phyloP scores from a whole-genome alignment of 2,113 vertebrate genomes.

The Axis porcinus region DNA sequence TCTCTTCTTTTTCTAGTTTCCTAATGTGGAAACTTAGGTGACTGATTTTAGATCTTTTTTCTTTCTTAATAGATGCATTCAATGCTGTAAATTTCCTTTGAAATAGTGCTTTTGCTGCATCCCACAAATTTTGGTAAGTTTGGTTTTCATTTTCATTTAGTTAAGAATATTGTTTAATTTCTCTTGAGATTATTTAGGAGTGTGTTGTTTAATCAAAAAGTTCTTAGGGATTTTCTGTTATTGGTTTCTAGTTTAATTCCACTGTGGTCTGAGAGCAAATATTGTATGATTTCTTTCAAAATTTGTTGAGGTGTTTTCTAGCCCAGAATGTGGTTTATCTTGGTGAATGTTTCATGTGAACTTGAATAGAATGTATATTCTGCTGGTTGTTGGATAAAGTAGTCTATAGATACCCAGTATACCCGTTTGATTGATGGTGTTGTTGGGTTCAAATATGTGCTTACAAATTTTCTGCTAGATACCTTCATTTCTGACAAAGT shows the following conservation, averaged over 20 bases:
- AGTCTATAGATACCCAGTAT: not conserved
- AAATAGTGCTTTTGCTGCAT: not conserved
- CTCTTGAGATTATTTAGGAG: not conserved
- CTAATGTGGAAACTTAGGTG: not conserved
- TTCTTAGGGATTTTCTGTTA: not conserved
- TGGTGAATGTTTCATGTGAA: not conserved
- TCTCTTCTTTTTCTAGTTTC: not conserved
- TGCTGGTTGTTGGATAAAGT: not conserved
- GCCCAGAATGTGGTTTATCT: not conserved
- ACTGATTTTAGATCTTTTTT: not conserved
- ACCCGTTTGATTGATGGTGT: not conserved
- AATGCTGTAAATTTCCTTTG: not conserved
- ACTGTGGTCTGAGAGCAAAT: not conserved
- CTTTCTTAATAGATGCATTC: not conserved
- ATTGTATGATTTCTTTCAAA: not conserved
- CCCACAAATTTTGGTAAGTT: not conserved
- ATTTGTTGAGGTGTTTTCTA: not conserved
- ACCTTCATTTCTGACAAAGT: not conserved
- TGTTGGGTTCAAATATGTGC: not conserved
- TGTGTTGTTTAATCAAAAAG: not conserved
- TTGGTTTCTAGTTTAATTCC: not conserved
- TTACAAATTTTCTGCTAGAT: not conserved
- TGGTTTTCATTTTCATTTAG: not conserved
- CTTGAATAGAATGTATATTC: not conserved
- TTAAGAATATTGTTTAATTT: not conserved